Percentiles rank a stretch among this genome's conserved stretches.
phyloP scores from a whole-genome alignment of 2,113 vertebrate genomes.

The Hemibagrus wyckioides region DNA sequence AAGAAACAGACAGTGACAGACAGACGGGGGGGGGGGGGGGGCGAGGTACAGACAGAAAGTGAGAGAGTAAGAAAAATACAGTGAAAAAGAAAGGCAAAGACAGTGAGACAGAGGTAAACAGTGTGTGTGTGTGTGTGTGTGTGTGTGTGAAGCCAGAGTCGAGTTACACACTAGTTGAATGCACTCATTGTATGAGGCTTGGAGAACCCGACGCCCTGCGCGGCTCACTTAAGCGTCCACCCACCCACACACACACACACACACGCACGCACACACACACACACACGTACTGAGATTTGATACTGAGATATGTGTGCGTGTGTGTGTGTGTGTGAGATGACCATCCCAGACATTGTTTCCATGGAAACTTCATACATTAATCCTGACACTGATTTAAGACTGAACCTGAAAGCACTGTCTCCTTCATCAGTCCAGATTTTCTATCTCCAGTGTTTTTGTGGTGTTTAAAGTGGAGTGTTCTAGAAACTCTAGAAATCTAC shows the following conservation, averaged over 20 bases:
- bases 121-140: not conserved
- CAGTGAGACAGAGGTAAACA: constrained; percentile 5
- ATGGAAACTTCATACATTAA: not conserved
- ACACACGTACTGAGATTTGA: not conserved
- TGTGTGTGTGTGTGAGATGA: not conserved
- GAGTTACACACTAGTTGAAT: constrained; percentile 50
- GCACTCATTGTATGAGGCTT: constrained; percentile 49
- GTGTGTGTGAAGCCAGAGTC: constrained; percentile 28
- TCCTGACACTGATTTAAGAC: not conserved
- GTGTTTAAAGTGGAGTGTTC: no score
- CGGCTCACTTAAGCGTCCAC: constrained; percentile 18
- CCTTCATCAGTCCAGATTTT: no score
- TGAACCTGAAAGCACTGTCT: not conserved
- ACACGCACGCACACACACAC: not conserved
- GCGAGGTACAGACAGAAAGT: not conserved
- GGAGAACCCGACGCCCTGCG: not conserved
- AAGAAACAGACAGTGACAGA: not conserved
- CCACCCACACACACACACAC: constrained; percentile 39
- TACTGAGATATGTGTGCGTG: not conserved
- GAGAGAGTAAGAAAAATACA: not conserved
- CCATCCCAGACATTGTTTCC: not conserved
- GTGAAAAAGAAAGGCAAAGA: not conserved
- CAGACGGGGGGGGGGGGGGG: no score
- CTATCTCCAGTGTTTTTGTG: no score
- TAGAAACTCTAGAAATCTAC: no score